Base-by-base conservation (phyloP, 2,113 vertebrate species). In the Zapus hudsonius region DNA sequence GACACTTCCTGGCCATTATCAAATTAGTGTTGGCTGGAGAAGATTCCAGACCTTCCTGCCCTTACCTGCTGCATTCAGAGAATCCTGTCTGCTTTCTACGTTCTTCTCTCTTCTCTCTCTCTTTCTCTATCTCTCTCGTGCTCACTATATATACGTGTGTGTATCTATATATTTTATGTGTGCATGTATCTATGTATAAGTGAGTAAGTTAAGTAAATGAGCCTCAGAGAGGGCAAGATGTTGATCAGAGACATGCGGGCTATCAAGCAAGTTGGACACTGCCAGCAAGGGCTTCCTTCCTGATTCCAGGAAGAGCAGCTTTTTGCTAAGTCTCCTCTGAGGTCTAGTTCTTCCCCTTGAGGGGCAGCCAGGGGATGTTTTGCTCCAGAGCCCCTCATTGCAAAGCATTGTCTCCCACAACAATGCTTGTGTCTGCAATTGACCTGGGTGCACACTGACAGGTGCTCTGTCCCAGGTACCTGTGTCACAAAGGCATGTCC, bases 341-440 rank as follows among this genome's bases (percentile, higher is more conserved):
- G 23, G 63, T 76, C 88, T 78, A 82, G 63, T 63, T 85, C 80
- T 47, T 82, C 44, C 66, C 72, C 33, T 73, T 52, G 52, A 69
- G 36, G 23, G 36, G 44, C 80, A 83, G 47, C 90, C 52, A 7
- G 64, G 57, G 87, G 82, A 69, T 52, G 55, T 64, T 82, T 79
- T 79, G 66, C 72, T 79, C 87, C 92, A 72, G 44, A 75, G 29
- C 47, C 80, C 63, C 31, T 94, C 84, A 76, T 94, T 89, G 87
- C 72, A 70, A 1, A 0, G 17, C 0, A 0, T 78, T 20, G 23
- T 59, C 87, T 82, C 80, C 40, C 0, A 84, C 52, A 78, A 83
- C 42, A 92, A 67, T 0, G 13, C 90, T 47, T 40, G 38, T 83
- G 55, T 90, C 79, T 90, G 82, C 0, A 0, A 47, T 82, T 70